Base-by-base conservation (phyloP, 2,797 vertebrate genomes). In the Amblyraja radiata region DNA sequence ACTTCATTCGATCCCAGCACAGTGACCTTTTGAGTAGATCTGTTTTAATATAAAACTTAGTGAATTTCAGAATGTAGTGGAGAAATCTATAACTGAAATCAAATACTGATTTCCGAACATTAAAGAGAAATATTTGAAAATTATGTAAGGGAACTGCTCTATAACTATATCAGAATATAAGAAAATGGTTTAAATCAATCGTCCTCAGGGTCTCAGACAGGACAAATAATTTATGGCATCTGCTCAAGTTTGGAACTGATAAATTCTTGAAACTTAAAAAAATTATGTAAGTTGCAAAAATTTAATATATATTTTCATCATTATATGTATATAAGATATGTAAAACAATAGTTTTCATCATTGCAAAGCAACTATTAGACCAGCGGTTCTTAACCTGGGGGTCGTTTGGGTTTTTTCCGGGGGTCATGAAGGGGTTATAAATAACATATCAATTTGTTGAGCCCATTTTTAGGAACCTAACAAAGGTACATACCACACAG, bases 221-320 rank as follows among this genome's bases (percentile, higher is more conserved):
- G 88, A 76, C 39, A 54, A 76, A 76, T 58, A 92, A 16, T 73
- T 73, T 46, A 46, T 74, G 21, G 46, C 46, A 92, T 74, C 18
- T 23, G 76, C 1, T 73, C 90, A 74, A 92, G 28, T 91, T 54
- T 14, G 46, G 73, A 32, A 46, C 65, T 91, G 39, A 13, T 14
- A 74, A 74, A 91, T 28, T 71, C 65, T 74, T 39, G 39, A 74
- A 91, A 32, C 8, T 84, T 84, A n/a, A 68, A 36, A 68, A 63
- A 88, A n/a, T 10, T 76, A 25, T 92, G 23, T 23, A 92, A 10
- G 23, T 92, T 92, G 25, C 71, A 76, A 92, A 68, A 92, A 76
- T 58, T 10, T 46, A n/a, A 92, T 76, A 74, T 73, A 74, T 76
- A 76, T 74, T n/a, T 92, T 92, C 32, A 92, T 92, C 39, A 23